phyloP scores from a whole-genome alignment of 2,113 vertebrate species.

The Acrocephalus kingi region DNA sequence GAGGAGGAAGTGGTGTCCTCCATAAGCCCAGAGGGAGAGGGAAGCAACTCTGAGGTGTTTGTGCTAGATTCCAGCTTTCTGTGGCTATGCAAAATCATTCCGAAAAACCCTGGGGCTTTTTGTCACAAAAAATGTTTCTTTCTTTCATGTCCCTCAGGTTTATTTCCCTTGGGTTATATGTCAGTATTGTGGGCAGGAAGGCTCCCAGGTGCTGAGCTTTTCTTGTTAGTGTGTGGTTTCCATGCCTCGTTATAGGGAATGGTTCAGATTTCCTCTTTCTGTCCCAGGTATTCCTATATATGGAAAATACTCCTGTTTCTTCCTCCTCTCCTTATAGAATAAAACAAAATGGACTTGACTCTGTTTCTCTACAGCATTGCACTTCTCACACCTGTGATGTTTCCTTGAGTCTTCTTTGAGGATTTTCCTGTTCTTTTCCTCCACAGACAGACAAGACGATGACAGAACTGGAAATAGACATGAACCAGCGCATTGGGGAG shows the following conservation, averaged over 20 bases:
- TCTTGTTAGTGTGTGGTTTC: not conserved
- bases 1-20: not conserved
- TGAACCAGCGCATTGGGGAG: conserved; percentile 97
- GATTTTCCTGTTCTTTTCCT: not conserved
- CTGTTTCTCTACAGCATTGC: not conserved
- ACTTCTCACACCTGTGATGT: not conserved
- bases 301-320: not conserved
- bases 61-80: not conserved
- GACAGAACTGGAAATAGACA: conserved; percentile 98
- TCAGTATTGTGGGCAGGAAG: not conserved
- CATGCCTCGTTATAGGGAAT: not conserved
- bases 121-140: not conserved
- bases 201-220: not conserved
- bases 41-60: not conserved
- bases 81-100: not conserved
- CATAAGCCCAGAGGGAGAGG: not conserved
- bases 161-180: not conserved
- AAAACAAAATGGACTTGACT: not conserved
- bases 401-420: not conserved
- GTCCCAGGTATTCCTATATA: not conserved
- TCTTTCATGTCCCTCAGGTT: not conserved
- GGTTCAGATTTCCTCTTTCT: not conserved
- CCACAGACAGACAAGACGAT: conserved; percentile 94
- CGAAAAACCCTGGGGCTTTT: not conserved
- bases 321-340: not conserved